Evolutionary conservation across 2,797 vertebrate genomes (phyloP), one percentile per base, ranked within the genome.

Genomic region (Okamejei kenojei): DNA sequence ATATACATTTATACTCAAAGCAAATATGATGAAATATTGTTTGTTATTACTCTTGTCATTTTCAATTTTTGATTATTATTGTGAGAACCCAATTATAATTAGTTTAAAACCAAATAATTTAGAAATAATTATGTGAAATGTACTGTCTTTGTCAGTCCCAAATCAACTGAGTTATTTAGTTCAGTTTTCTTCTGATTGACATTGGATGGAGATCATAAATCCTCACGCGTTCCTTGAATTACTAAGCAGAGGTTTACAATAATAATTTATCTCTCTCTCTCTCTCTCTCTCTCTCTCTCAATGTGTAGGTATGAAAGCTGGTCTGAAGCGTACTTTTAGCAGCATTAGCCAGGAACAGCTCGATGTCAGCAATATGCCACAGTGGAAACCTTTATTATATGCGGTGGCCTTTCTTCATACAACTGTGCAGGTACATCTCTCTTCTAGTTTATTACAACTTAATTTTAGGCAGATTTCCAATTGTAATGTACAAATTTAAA

Each of bases 331-430:
- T 84, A 98, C 97, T 0, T 98, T 97, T 94, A 95, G 93, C 0
- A 95, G 95, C 19, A 93, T 98, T 93, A 96, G 96, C 93, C 97
- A 98, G 94, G 97, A 98, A 63, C 96, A 97, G 93, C 93, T 98
- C 19, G 97, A 98, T 94, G 94, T 96, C 94, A 97, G 95, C 93
- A 97, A 95, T 95, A 95, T 97, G 95, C 95, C 96, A 45, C 96
- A 97, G 95, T 98, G 97, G 97, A 97, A 96, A 91, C 97, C 97
- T 71, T 76, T 98, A 84, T 95, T 98, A 0, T 98, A 96, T 35
- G 96, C 97, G 21, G 95, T 98, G 82, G 97, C 97, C 93, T 98
- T 97, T 95, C 96, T 98, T 13, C 97, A 98, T 94, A 97, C 97
- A 93, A 97, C 97, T 2, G 97, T 98, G 9, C 97, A 98, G 97